Base-by-base conservation (phyloP, 1,140 invertebrate genomes). In the Drosophila jambulina region DNA sequence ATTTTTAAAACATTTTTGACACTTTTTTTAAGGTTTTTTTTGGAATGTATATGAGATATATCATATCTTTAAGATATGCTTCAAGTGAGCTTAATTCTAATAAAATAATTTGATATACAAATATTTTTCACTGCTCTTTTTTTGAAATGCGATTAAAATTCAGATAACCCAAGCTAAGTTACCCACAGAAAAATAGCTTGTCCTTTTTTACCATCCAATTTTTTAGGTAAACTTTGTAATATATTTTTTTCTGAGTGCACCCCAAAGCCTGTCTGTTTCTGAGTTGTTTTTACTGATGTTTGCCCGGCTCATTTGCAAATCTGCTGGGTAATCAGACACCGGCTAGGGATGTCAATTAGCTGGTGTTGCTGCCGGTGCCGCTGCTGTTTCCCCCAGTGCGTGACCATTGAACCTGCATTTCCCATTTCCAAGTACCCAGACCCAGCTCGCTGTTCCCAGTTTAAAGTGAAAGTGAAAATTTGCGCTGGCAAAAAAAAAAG, bases 381-480 rank as follows among this genome's bases (percentile, higher is more conserved):
- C 56, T 65, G 57, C 29, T 57, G 42, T 49, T 67, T 54, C 60
- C 40, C 75, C 48, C 74, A 78, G 62, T 81, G 80, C 80, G 75
- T 82, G 80, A 51, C 49, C 69, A 82, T 74, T 78, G 60, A 83
- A 83, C 75, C 70, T 64, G 48, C 56, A 54, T 59, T 78, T 76
- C 59, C 64, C 71, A 57, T 53, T 78, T 68, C 34, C 53, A 56
- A 56, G 53, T 56, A 40, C 53, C 2, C 19, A 56, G 53, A 38
- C 53, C 34, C 53, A 56, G 34, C 53, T 38, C 5, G 13, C 34
- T n/a, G 53, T 36, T 54, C 36, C 56, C 60, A 27, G 53, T 46
- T 59, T 23, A 27, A 68, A 65, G 80, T 83, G 80, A 83, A 83
- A 83, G 80, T 83, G 80, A 75, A 83, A 82, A 61, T 79, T 78